Conservation (phyloP, 2,113 vertebrate species). For the human (Homo sapiens) region GRCh38 chr11:78791001-78791500, state of each 20-base stretch:
- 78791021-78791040: constrained; percentile 44
- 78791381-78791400: not conserved
- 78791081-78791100: constrained; percentile 65
- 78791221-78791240: not conserved
- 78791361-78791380: not conserved
- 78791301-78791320: constrained; percentile 45
- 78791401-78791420: not conserved
- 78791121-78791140: constrained; percentile 62
- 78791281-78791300: constrained; percentile 48
- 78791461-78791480: not conserved
- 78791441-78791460: not conserved
- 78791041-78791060: constrained; percentile 65
- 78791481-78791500: not conserved
- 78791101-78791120: constrained; percentile 63
- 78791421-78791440: not conserved
- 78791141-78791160: not conserved
- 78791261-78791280: constrained; percentile 49
- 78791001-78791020: not conserved
- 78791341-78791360: not conserved
- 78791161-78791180: constrained; percentile 13
- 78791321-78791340: not conserved
- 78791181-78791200: constrained; percentile 23
- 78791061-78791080: constrained; percentile 72
- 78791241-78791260: not conserved
- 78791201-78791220: not conserved